Conservation (phyloP, 1,140 invertebrate genomes). For the Drosophila tsacasi region DNA sequence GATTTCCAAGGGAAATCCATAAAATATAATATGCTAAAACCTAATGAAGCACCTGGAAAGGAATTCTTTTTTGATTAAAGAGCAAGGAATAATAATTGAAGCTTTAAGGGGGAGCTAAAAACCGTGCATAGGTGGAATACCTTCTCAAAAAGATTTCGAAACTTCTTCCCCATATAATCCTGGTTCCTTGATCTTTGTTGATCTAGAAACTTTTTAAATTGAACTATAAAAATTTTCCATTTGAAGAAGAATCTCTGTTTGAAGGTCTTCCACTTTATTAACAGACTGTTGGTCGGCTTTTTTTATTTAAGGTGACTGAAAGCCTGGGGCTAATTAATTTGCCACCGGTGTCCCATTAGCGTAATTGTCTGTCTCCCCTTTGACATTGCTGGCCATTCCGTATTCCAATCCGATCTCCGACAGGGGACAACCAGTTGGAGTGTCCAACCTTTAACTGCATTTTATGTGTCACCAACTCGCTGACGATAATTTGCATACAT, state of each 20-base stretch:
- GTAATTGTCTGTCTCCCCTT: slow-evolving; percentile 83
- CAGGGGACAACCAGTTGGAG: slow-evolving; percentile 22
- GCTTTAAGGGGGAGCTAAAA: neutral
- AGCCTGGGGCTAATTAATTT: slow-evolving; percentile 80
- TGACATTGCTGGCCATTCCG: slow-evolving; percentile 58
- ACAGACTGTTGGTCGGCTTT: neutral
- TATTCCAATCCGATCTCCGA: slow-evolving; percentile 12
- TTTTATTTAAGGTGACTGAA: slow-evolving; percentile 8
- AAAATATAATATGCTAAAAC: slow-evolving; percentile 10
- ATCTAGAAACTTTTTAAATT: neutral
- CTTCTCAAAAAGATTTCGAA: neutral
- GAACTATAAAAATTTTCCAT: neutral
- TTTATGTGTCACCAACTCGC: slow-evolving; percentile 70
- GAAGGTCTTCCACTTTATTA: neutral
- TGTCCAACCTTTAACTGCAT: slow-evolving; percentile 73
- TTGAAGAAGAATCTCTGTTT: neutral
- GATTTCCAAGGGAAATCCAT: slow-evolving; percentile 10
- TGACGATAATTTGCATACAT: slow-evolving; percentile 49
- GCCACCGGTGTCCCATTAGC: slow-evolving; percentile 84
- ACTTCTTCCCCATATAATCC: neutral
- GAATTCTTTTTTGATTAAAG: neutral
- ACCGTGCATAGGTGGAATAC: neutral
- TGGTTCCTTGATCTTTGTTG: neutral
- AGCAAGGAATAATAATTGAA: no score
- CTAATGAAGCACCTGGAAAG: neutral